These are phyloP conservation scores for Steinernema hermaphroditum DNA, from an alignment of 2,888 invertebrate genomes.

Conservation along the genomic window DNA sequence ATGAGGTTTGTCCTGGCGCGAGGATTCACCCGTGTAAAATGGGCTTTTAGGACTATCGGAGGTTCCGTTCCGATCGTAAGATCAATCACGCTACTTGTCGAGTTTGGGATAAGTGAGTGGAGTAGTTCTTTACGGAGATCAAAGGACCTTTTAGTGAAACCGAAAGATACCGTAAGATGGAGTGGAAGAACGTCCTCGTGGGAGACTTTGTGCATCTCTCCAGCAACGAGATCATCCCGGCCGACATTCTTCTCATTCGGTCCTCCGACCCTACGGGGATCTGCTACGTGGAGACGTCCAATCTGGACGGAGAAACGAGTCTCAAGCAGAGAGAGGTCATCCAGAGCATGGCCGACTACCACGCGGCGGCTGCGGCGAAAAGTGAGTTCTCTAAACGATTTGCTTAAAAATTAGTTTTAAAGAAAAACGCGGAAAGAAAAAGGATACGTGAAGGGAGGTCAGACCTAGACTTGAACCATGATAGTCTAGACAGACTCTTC, in stretches of 20 bases:
- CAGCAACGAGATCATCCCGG: constrained; percentile 93
- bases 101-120: constrained; percentile 71
- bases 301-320: constrained; percentile 93
- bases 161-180: constrained; percentile 73
- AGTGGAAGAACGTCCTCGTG: constrained; percentile 87
- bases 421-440: too few relatives aligned
- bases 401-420: too few relatives aligned
- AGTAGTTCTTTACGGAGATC: neutral
- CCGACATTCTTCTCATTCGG: constrained; percentile 82
- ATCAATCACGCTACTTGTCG: constrained; percentile 90
- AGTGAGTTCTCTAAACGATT: neutral
- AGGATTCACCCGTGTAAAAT: too few relatives aligned
- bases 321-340: constrained; percentile 86
- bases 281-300: constrained; percentile 92
- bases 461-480: too few relatives aligned
- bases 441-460: too few relatives aligned
- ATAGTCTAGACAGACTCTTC: too few relatives aligned
- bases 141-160: constrained; percentile 28
- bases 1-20: constrained; percentile 76
- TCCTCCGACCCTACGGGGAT: constrained; percentile 85
- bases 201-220: constrained; percentile 92
- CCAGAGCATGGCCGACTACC: constrained; percentile 61
- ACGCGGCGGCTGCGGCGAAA: constrained; percentile 16
- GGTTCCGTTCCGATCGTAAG: constrained; percentile 85
- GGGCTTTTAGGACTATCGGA: constrained; percentile 81